Base-by-base conservation (phyloP, 1,140 invertebrate species). In the Aphidius gifuensis region DNA sequence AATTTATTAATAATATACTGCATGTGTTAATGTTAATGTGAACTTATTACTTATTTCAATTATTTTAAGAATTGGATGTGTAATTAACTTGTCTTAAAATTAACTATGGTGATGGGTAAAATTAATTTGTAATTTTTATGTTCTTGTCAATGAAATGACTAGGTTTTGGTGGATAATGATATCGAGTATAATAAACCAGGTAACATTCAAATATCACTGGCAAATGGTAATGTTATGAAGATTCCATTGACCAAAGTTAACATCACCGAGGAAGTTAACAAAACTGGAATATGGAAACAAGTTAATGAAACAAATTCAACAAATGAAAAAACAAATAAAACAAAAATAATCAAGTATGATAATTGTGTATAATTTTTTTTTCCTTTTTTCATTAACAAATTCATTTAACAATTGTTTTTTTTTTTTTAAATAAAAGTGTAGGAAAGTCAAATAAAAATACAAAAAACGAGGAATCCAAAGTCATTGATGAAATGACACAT, bases 221-320 rank as follows among this genome's bases (percentile, higher is more conserved):
- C 91, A 5, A 95, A 94, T 81, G 94, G 94, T 38, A 94, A 93
- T 74, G 88, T 95, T 51, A 92, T 96, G 88, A 94, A 94, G 76
- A 95, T 94, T 69, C 93, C 93, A 5, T 77, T 94, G 64, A 85
- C 88, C 43, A 89, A 90, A 11, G 92, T 96, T 66, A 97, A 96
- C 81, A 95, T 97, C 72, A 91, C 92, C 21, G 93, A 96, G 77
- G 94, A 97, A 79, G 89, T 97, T 21, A 92, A 94, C 73, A 93
- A 94, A 75, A 93, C 90, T 39, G 92, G 91, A 32, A 92, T 97
- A 69, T 98, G 95, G 95, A 92, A 95, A 72, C 92, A 94, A 76
- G 92, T 97, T 11, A 94, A 94, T 69, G 83, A 85, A 75, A 92
- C 97, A 11, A 94, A 94, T 69, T 82, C 84, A 64, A 79, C 74